A percentile compares a stretch with the other conserved stretches of the same genome.
phyloP scores from a whole-genome alignment of 2,797 vertebrate genomes.

The Coregonus sp. region DNA sequence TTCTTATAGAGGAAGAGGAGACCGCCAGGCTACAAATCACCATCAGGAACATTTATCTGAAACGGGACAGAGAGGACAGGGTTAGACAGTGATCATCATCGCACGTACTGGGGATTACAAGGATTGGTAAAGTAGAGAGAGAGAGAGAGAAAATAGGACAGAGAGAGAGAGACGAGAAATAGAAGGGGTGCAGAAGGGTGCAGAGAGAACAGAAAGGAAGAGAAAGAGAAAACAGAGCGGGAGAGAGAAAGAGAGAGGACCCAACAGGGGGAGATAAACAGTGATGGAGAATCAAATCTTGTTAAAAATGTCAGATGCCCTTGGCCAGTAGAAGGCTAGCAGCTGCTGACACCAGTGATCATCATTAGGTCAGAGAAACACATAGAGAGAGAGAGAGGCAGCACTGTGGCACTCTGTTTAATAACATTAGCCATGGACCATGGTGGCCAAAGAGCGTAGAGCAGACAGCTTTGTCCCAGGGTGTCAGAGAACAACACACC shows the following conservation, averaged over 20 bases:
- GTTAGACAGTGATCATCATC: conserved; percentile 65
- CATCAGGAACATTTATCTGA: conserved; percentile 51
- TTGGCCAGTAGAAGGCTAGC: conserved; percentile 56
- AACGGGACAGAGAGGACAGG: conserved; percentile 48
- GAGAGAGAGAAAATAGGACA: conserved; percentile 10
- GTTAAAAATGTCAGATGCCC: conserved; percentile 76
- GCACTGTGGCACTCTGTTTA: conserved; percentile 70
- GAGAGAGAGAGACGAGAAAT: conserved; percentile 31
- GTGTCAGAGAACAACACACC: not conserved
- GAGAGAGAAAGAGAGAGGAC: conserved; percentile 33
- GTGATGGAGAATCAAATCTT: conserved; percentile 67
- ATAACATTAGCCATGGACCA: conserved; percentile 66
- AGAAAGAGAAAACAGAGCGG: conserved; percentile 8
- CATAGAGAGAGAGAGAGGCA: conserved; percentile 15
- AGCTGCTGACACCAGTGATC: conserved; percentile 68
- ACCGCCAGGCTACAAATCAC: conserved; percentile 66
- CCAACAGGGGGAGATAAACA: conserved; percentile 34
- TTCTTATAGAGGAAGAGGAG: conserved; percentile 56
- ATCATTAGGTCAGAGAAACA: conserved; percentile 68
- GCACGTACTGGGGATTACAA: conserved; percentile 71
- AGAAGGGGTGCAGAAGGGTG: conserved; percentile 28
- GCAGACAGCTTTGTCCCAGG: conserved; percentile 6
- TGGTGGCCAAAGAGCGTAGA: conserved; percentile 17
- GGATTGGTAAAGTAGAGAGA: conserved; percentile 22
- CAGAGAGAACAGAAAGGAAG: not conserved